Evolutionary conservation across 2,797 vertebrate genomes (phyloP).

Genomic region (Microcaecilia unicolor): DNA sequence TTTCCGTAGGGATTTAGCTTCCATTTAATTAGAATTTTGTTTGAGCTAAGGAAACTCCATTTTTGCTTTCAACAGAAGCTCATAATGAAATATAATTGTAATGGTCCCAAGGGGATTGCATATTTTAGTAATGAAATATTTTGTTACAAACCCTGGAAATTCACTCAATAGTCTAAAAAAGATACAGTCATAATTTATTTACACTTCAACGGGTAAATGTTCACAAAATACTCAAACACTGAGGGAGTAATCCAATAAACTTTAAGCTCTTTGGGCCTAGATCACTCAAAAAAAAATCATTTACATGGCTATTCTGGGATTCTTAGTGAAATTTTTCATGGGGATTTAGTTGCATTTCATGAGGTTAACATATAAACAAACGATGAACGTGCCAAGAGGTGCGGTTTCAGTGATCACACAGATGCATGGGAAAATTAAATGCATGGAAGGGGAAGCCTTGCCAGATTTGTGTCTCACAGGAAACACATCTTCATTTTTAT

Average conservation of each 20-base stretch:
- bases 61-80: conserved; percentile 19
- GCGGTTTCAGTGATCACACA: too few species aligned
- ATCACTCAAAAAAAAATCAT: not conserved
- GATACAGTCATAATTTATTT: conserved; percentile 11
- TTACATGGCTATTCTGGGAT: not conserved
- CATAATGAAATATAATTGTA: conserved; percentile 20
- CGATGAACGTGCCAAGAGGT: too few species aligned
- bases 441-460: too few species aligned
- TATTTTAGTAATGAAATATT: conserved; percentile 40
- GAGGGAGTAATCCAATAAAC: conserved; percentile 5
- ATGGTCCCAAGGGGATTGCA: conserved; percentile 28
- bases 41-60: conserved; percentile 27
- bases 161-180: conserved; percentile 18
- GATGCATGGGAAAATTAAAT: too few species aligned
- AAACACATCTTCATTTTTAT: too few species aligned
- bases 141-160: conserved; percentile 20
- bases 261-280: conserved; percentile 3
- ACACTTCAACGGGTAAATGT: conserved; percentile 18
- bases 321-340: conserved; percentile 8
- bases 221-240: conserved; percentile 12
- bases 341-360: too few species aligned
- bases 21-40: conserved; percentile 42
- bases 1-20: conserved; percentile 30
- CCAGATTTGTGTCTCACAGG: too few species aligned
- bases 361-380: too few species aligned